Base-by-base conservation (phyloP, 1,140 invertebrate genomes). In the Drosophila nebulosa region DNA sequence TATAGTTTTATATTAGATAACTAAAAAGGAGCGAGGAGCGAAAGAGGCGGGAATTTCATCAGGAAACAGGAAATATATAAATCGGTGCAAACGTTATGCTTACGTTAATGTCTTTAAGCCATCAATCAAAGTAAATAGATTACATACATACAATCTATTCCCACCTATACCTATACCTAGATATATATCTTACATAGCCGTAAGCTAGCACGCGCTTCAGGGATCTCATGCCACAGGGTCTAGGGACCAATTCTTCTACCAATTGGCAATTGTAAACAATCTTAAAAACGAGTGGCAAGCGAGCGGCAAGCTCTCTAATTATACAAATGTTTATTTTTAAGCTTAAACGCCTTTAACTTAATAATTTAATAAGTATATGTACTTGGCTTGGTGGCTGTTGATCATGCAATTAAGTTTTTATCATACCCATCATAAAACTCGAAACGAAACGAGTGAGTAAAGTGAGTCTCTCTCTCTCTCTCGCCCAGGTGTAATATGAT, bases 241-340 rank as follows among this genome's bases (percentile, higher is more conserved):
- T n/a, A n/a, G n/a, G n/a, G n/a, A n/a, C n/a, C n/a, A n/a, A n/a
- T n/a, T n/a, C n/a, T n/a, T n/a, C n/a, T n/a, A n/a, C n/a, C n/a
- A n/a, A n/a, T n/a, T n/a, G n/a, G n/a, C n/a, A n/a, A n/a, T n/a
- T n/a, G n/a, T n/a, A n/a, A n/a, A n/a, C n/a, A n/a, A n/a, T n/a
- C n/a, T n/a, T n/a, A n/a, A n/a, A n/a, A n/a, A n/a, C n/a, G n/a
- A n/a, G n/a, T n/a, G n/a, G n/a, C n/a, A n/a, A n/a, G n/a, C n/a
- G n/a, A n/a, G n/a, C n/a, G n/a, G n/a, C n/a, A n/a, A n/a, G n/a
- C n/a, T 61, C 63, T 74, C 7, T 21, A 74, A 74, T 74, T 74
- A 74, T 67, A 61, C 36, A 65, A 32, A 66, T 74, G 71, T 74
- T 74, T 74, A 56, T 39, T 74, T 74, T 74, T 21, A 24, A 71